phyloP scores from a whole-genome alignment of 1,140 invertebrate genomes.

The Melanaphis sacchari region DNA sequence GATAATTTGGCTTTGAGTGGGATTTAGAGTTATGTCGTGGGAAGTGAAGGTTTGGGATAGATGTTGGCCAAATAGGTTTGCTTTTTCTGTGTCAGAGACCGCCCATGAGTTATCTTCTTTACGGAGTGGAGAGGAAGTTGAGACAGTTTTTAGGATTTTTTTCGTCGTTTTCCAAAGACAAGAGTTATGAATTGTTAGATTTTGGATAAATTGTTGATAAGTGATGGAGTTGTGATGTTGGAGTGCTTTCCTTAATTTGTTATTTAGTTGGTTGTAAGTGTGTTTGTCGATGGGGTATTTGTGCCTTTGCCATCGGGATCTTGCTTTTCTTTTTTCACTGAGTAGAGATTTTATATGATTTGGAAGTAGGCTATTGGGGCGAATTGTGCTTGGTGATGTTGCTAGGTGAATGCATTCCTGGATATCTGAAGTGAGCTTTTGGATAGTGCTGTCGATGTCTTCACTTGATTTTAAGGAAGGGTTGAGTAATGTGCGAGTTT shows the following conservation, averaged over 20 bases:
- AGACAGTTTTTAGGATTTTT: background rate
- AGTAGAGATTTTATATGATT: conserved; percentile 30
- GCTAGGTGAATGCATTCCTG: background rate
- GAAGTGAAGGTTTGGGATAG: conserved; percentile 10
- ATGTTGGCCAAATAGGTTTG: conserved; percentile 32
- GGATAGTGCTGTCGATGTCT: background rate
- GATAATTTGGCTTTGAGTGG: background rate
- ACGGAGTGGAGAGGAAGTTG: conserved; percentile 8
- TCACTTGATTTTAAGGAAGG: background rate
- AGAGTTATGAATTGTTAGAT: background rate
- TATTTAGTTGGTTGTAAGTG: background rate
- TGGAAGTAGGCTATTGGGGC: background rate
- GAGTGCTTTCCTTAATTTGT: conserved; percentile 22
- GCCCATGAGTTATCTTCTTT: conserved; percentile 13
- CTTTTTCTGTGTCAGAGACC: conserved; percentile 13
- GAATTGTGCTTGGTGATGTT: background rate
- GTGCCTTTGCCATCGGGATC: conserved; percentile 19
- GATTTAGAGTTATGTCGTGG: conserved; percentile 23
- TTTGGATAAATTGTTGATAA: conserved; percentile 13
- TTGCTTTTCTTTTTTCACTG: conserved; percentile 23
- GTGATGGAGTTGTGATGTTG: background rate
- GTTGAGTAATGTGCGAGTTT: conserved; percentile 1
- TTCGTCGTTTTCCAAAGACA: conserved; percentile 20
- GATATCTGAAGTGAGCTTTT: background rate
- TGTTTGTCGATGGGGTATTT: conserved; percentile 13